Base-by-base conservation (phyloP, 2,113 vertebrate species). In the Siphamia tubifer region DNA sequence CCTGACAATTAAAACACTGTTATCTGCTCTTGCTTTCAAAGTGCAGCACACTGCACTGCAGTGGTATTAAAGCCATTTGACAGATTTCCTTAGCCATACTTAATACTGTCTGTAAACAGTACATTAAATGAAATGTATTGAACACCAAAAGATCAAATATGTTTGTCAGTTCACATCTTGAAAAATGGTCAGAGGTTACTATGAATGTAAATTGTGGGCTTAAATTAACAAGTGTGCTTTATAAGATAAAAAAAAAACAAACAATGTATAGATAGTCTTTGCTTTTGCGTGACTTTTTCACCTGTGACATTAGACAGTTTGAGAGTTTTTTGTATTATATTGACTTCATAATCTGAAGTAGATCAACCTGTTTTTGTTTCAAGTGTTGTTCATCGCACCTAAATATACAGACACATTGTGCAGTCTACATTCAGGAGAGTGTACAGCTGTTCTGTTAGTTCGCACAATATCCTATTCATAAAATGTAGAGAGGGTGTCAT, bases 31-130 rank as follows among this genome's bases (percentile, higher is more conserved):
- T 48, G 52, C 51, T 66, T 77, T 74, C 31, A 49, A 71, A 77
- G 77, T 69, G 77, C 73, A 79, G 69, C 57, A 64, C 43, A 23
- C 45, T 64, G 73, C 81, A 71, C 43, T 58, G 74, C 77, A 75
- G 81, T 74, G 52, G 48, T 80, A 51, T 61, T 19, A 45, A 86
- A 91, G 84, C 85, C 84, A 83, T 91, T 77, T 38, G 28, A 70
- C 54, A 35, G 21, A 60, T 63, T 35, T 85, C 69, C 20, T 70
- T 24, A 82, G 83, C 70, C 81, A 87, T 84, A 82, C 56, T 54
- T 64, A 23, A 68, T 65, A 54, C 64, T 57, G 55, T 77, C 57
- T 51, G 17, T 27, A 6, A 65, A 45, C 45, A 31, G 35, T 73
- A 42, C 19, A 34, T 16, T 36, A 0, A 47, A 62, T 13, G 16